Conservation (phyloP, 2,888 invertebrate genomes). For the Ypsolopha scabrella region DNA sequence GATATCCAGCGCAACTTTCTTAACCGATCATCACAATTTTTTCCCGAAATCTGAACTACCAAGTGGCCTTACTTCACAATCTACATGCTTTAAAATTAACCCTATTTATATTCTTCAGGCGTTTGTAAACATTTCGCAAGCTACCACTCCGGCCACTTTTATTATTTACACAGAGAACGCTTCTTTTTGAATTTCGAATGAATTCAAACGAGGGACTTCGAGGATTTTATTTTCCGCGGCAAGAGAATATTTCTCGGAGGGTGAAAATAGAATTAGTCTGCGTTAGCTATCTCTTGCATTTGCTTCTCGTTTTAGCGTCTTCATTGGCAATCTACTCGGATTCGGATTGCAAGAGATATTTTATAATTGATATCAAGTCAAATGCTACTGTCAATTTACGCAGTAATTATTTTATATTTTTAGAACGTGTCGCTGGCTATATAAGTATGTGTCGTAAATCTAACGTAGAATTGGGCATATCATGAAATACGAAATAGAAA, state of each 20-base stretch:
- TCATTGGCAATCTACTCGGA: no score
- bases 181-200: conserved; percentile 21
- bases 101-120: conserved; percentile 38
- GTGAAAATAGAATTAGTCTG: not conserved
- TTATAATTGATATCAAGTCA: no score
- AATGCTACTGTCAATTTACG: no score
- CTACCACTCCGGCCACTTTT: conserved; percentile 30
- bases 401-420: no score
- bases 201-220: conserved; percentile 7
- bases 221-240: conserved; percentile 1
- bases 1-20: no score
- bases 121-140: conserved; percentile 25
- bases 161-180: conserved; percentile 31
- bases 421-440: no score
- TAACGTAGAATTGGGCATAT: no score
- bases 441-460: no score
- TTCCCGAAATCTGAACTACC: no score
- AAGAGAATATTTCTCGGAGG: not conserved
- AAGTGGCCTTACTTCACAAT: not conserved
- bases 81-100: conserved; percentile 35
- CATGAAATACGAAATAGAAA: no score
- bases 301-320: not conserved
- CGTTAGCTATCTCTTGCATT: not conserved
- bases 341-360: no score
- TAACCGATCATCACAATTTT: no score